Base-by-base conservation (phyloP, 2,113 vertebrate species). In the Forbesichthys papilliferus region DNA sequence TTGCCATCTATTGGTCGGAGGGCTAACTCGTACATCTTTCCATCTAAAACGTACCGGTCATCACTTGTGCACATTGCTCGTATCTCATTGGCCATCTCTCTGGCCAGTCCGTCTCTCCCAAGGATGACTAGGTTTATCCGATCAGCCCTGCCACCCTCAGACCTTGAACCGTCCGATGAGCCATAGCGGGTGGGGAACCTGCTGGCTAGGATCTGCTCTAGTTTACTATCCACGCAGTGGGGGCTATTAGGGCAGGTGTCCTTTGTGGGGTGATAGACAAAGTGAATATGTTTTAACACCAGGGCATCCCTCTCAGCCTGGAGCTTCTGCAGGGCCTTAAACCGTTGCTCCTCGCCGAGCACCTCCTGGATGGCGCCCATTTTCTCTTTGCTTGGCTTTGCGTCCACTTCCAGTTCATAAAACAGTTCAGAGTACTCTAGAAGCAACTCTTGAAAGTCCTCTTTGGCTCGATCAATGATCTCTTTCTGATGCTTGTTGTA, bases 351-450 rank as follows among this genome's bases (percentile, higher is more conserved):
- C 33, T 99, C 97, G 0, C 96, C 96, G 77, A 99, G 58, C 2
- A 96, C 93, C 0, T 98, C 96, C 86, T 98, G 97, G 62, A 99
- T 99, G 34, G 96, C 95, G 0, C 94, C 97, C 97, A 99, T 98
- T 87, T 99, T 99, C 84, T 99, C 97, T 88, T 98, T 98, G 92
- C 98, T 99, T 73, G 98, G 98, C 47, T 98, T 98, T 33, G 98
- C 98, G 65, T 99, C 97, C 2, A 99, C 89, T 83, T 98, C 98
- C 55, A 99, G 92, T 69, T 99, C 98, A 68, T 99, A 98, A 77
- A 99, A 99, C 9, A 99, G 92, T 84, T 99, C 98, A 0, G 97
- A 99, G 73, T 98, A 98, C 61, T 99, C 98, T 66, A 99, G 75
- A 56, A 99, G 93, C 46, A 99, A 90, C 80, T 99, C 98, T 85